Evolutionary conservation across 2,797 vertebrate species (phyloP).

Genomic region (Trematomus bernacchii): DNA sequence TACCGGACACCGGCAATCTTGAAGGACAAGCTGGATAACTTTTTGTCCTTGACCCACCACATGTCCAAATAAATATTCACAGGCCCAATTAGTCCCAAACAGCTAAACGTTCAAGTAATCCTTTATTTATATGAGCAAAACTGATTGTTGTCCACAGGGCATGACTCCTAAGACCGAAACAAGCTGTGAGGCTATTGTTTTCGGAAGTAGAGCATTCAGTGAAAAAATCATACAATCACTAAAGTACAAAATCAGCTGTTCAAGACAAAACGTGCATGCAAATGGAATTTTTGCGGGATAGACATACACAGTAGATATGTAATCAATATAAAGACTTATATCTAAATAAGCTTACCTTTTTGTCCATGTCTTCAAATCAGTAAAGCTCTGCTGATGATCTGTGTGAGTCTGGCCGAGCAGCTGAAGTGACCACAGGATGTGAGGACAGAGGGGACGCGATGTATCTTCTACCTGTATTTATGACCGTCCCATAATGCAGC

Average conservation of each 20-base stretch:
- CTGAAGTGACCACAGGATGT: constrained; percentile 31
- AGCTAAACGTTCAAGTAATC: constrained; percentile 63
- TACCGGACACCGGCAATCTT: background rate
- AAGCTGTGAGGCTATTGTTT: constrained; percentile 16
- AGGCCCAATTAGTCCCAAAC: constrained; percentile 51
- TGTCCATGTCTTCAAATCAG: constrained; percentile 48
- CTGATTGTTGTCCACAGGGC: constrained; percentile 36
- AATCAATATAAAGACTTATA: no score
- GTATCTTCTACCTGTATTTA: constrained; percentile 75
- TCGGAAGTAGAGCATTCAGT: constrained; percentile 10
- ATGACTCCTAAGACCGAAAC: constrained; percentile 22
- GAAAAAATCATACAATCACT: background rate
- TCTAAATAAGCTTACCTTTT: constrained; percentile 62
- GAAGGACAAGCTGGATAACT: constrained; percentile 18
- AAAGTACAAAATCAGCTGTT: constrained; percentile 12
- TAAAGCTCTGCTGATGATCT: constrained; percentile 38
- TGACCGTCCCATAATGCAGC: constrained; percentile 70
- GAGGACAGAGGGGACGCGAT: constrained; percentile 45
- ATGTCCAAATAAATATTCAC: constrained; percentile 66
- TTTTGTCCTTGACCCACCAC: background rate
- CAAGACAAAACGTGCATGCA: background rate
- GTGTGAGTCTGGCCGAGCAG: constrained; percentile 22
- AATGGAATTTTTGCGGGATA: background rate
- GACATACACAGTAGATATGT: background rate
- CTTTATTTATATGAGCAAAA: constrained; percentile 71